Percentiles rank a stretch among this genome's conserved stretches.
Conservation (phyloP, 2,113 vertebrate genomes). For the Ciconia boyciana region DNA sequence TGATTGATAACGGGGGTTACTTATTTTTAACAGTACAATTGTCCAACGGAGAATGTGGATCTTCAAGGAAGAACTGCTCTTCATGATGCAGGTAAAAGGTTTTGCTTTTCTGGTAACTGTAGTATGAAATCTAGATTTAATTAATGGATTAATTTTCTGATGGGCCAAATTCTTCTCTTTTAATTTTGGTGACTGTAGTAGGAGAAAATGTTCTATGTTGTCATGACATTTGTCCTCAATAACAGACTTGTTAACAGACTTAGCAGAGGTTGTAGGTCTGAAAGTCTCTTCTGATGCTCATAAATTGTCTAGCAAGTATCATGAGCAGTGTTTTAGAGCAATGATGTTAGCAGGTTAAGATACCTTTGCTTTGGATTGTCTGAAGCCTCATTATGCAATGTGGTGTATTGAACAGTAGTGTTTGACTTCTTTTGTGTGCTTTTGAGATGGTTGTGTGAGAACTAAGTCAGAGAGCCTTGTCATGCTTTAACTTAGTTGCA, state of each 20-base stretch:
- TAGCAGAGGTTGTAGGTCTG: not conserved
- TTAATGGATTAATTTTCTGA: not conserved
- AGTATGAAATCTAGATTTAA: not conserved
- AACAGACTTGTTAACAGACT: not conserved
- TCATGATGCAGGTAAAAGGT: constrained; percentile 88
- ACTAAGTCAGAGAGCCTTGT: not conserved
- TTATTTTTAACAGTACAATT: constrained; percentile 84
- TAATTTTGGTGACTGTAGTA: not conserved
- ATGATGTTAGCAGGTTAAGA: fast-evolving
- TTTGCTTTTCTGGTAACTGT: not conserved
- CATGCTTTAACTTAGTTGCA: not conserved
- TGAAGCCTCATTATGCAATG: fast-evolving
- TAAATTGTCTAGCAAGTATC: too few species aligned
- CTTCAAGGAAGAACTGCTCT: constrained; percentile 92
- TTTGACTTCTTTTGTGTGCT: not conserved
- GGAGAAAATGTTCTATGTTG: not conserved
- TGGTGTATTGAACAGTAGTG: fast-evolving
- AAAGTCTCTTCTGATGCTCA: not conserved
- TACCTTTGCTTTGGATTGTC: not conserved
- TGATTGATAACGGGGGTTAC: not conserved
- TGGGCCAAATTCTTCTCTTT: not conserved
- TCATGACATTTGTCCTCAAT: fast-evolving
- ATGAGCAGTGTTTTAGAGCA: fast-evolving
- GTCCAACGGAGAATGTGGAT: constrained; percentile 92
- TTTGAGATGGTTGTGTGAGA: not conserved